phyloP scores from a whole-genome alignment of 2,888 invertebrate genomes.

The Trachelus tabidus region DNA sequence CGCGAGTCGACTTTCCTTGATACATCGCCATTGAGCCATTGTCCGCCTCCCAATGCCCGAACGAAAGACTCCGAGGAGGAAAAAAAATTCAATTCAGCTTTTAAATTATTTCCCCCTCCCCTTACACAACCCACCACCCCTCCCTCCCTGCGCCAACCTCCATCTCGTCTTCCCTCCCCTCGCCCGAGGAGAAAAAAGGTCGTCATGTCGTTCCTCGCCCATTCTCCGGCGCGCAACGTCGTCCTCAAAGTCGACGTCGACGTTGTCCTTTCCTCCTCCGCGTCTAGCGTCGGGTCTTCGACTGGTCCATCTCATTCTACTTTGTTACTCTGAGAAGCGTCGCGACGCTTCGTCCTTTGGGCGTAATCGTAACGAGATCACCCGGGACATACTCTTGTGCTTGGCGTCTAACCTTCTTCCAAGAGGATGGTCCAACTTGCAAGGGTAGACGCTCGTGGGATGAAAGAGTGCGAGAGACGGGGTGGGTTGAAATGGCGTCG shows the following conservation, averaged over 20 bases:
- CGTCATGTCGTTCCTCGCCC: slow-evolving; percentile 41
- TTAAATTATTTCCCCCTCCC: slow-evolving; percentile 63
- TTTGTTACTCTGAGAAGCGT: too few species aligned
- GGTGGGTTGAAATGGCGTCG: too few species aligned
- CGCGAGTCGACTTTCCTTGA: slow-evolving; percentile 66
- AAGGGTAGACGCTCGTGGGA: slow-evolving; percentile 10
- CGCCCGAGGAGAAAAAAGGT: neutral
- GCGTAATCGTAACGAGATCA: slow-evolving; percentile 7
- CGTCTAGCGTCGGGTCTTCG: too few species aligned
- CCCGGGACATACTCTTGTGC: neutral
- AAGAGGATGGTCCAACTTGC: neutral
- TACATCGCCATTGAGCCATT: slow-evolving; percentile 66
- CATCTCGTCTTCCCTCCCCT: neutral
- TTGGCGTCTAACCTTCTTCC: neutral
- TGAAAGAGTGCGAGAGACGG: slow-evolving; percentile 22
- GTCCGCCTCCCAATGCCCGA: slow-evolving; percentile 65
- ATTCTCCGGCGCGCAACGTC: slow-evolving; percentile 27
- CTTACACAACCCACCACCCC: slow-evolving; percentile 30
- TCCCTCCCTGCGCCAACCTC: slow-evolving; percentile 4
- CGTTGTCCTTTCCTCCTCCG: slow-evolving; percentile 20
- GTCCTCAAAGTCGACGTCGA: slow-evolving; percentile 39
- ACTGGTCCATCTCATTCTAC: too few species aligned
- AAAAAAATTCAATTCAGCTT: slow-evolving; percentile 67
- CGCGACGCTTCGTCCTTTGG: too few species aligned
- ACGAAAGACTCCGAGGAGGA: slow-evolving; percentile 61